A percentile compares a stretch with the other conserved stretches of the same genome.
These are phyloP conservation scores for Pyrgilauda ruficollis DNA, from an alignment of 2,113 vertebrate species.

Conservation along the genomic window DNA sequence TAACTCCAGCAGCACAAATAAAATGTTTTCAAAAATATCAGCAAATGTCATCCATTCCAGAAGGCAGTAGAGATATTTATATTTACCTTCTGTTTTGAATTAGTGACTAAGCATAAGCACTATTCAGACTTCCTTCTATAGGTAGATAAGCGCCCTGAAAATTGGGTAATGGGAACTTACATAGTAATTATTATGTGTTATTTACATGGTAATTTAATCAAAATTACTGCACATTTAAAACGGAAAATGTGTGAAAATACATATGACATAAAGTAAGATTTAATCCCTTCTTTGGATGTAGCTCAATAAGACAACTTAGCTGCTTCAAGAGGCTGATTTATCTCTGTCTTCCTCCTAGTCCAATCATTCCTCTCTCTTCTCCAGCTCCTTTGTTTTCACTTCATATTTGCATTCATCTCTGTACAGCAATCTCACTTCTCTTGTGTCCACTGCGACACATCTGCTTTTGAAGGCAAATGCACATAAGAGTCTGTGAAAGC, in stretches of 20 bases:
- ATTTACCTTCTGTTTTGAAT: not conserved
- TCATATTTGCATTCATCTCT: not conserved
- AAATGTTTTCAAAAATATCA: not conserved
- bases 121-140: not conserved
- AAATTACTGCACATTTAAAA: not conserved
- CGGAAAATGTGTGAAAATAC: not conserved
- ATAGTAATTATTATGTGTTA: not conserved
- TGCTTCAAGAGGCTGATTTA: accelerated
- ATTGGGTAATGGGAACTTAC: not conserved
- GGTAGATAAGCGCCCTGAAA: not conserved
- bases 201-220: not conserved
- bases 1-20: not conserved
- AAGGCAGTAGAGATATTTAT: not conserved
- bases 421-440: not conserved
- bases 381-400: not conserved
- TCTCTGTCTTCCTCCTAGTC: not conserved
- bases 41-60: not conserved
- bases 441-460: not conserved
- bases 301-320: not conserved
- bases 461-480: not conserved
- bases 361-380: not conserved
- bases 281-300: not conserved
- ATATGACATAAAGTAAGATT: not conserved
- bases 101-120: not conserved
- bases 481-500: not conserved